Evolutionary conservation across 2,797 vertebrate genomes (phyloP).

Genomic region (Rhinatrema bivittatum): DNA sequence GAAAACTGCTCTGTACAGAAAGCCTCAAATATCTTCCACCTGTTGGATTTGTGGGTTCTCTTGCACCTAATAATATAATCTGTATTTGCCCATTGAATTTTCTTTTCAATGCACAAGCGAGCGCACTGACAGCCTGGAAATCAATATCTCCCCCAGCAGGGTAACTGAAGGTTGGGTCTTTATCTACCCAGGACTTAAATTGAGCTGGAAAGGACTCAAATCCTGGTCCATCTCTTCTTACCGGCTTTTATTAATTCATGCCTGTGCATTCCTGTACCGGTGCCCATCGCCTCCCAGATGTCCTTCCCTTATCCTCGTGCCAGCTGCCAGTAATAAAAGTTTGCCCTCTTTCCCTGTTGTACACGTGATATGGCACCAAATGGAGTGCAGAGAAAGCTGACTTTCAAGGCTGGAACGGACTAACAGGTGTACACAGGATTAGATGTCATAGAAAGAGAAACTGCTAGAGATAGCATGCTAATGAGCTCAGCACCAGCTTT

Average conservation of each 20-base stretch:
- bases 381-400: neutral
- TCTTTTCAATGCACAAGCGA: neutral
- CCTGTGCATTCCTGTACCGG: no score
- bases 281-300: slow-evolving; percentile 26
- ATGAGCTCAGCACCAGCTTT: no score
- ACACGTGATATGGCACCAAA: slow-evolving; percentile 5
- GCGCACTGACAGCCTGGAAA: neutral
- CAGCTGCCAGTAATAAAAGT: slow-evolving; percentile 18
- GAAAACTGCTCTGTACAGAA: no score
- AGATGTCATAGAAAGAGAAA: no score
- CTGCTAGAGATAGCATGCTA: no score
- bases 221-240: slow-evolving; percentile 10
- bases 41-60: no score
- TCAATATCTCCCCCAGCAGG: neutral
- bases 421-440: neutral
- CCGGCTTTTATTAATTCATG: slow-evolving; percentile 29
- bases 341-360: neutral
- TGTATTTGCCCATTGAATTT: no score
- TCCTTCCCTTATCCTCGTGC: slow-evolving; percentile 3
- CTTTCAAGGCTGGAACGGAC: neutral
- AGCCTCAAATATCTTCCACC: no score
- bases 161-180: rapidly evolving
- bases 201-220: neutral
- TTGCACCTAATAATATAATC: no score
- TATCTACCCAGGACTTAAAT: rapidly evolving